These are phyloP conservation scores for Formica exsecta DNA, from an alignment of 1,140 invertebrate genomes.

Conservation along the genomic window DNA sequence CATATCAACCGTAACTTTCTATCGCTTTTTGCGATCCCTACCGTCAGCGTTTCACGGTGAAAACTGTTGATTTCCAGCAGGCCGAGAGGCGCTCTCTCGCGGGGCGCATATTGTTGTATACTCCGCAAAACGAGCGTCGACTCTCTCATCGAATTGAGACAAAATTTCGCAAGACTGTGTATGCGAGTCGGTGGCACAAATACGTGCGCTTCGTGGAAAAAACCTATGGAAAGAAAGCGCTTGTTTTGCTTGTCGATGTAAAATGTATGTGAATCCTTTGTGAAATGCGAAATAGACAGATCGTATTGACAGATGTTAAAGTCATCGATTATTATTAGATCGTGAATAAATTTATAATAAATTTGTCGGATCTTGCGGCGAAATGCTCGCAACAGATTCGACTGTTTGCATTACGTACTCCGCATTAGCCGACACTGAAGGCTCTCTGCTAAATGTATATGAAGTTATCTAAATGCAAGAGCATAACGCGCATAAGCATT, in stretches of 20 bases:
- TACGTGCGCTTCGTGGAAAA: background rate
- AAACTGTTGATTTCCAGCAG: constrained; percentile 68
- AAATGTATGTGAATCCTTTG: background rate
- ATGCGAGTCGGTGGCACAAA: no score
- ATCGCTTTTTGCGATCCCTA: constrained; percentile 66
- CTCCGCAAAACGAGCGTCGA: constrained; percentile 7
- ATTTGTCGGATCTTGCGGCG: background rate
- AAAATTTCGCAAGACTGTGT: constrained; percentile 41
- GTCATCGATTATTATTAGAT: background rate
- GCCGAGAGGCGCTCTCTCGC: background rate
- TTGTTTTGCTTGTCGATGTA: background rate
- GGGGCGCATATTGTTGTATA: constrained; percentile 63
- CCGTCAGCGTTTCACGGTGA: constrained; percentile 44
- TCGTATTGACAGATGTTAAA: constrained; percentile 14
- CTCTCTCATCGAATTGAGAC: constrained; percentile 45
- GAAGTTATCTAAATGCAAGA: background rate
- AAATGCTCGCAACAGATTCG: background rate
- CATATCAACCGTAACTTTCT: constrained; percentile 76
- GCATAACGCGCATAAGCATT: background rate
- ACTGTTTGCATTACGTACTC: background rate
- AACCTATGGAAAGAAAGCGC: background rate
- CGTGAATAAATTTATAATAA: background rate
- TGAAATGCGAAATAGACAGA: constrained; percentile 14
- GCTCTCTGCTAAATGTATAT: background rate
- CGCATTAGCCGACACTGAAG: background rate